Base-by-base conservation (phyloP, 1,140 invertebrate species). In the Trachelipus rathkii region DNA sequence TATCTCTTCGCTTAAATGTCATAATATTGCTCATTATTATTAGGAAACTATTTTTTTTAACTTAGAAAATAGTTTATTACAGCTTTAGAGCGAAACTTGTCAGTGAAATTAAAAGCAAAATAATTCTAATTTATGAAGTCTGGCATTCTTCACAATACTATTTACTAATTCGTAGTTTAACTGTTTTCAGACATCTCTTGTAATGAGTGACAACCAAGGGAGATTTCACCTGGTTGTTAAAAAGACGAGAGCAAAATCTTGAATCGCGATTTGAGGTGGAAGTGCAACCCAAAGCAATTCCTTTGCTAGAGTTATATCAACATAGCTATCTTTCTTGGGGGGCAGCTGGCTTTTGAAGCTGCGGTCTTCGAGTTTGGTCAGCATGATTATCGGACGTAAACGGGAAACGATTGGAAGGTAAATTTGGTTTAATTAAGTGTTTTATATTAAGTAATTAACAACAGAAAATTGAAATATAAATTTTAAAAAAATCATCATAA, bases 211-310 rank as follows among this genome's bases (percentile, higher is more conserved):
- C 77, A 81, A 74, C 33, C 69, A 72, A 24, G 79, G 79, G 21
- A 72, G 79, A 24, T 81, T 81, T 68, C 72, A 77, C 0, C 77
- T 81, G 43, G 77, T 81, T 43, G 78, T 95, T 79, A 93, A 91
- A 85, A 97, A 97, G 86, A 94, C 91, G 21, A 95, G 95, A 87
- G 93, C 95, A 66, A 94, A 95, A 83, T 89, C 98, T 80, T 96
- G 96, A 77, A 95, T 98, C 82, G 95, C 95, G 71, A 97, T 98
- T 82, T 95, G 97, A 88, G 96, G 96, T 77, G 96, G 96, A 71
- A 92, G 92, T 79, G 96, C n/a, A n/a, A 98, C 85, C 97, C 95
- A 68, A 92, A 93, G 84, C 95, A 97, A n/a, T n/a, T 86, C 92
- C 93, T 69, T 88, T 97, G 80, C 95, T 95, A 44, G 90, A 94